These are phyloP conservation scores for Eulemur coronatus DNA, from an alignment of 2,797 vertebrate species.

Conservation along the genomic window DNA sequence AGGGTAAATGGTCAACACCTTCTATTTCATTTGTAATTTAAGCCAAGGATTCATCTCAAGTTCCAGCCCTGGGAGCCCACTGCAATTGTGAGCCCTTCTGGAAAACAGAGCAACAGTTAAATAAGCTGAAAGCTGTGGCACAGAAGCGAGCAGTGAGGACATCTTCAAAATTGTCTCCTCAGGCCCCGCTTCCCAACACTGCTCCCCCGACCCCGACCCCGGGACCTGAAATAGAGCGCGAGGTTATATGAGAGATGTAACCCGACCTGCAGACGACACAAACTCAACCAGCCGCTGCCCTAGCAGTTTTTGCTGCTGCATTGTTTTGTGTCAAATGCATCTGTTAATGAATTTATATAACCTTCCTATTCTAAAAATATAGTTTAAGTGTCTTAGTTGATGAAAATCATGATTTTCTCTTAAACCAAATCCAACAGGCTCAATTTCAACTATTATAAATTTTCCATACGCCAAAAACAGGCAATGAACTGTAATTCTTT, in stretches of 20 bases:
- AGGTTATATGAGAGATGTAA: not conserved
- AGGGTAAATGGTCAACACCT: constrained; percentile 63
- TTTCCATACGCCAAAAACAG: constrained; percentile 79
- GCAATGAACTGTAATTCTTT: constrained; percentile 77
- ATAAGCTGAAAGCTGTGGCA: not conserved
- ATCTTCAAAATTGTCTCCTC: not conserved
- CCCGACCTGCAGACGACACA: not conserved
- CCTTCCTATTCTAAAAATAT: constrained; percentile 38
- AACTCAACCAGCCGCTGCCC: not conserved
- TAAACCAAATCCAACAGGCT: constrained; percentile 66
- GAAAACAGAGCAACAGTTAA: constrained; percentile 50
- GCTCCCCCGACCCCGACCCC: too few relatives aligned
- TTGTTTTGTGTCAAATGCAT: not conserved
- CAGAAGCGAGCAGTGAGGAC: not conserved
- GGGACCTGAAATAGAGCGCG: not conserved
- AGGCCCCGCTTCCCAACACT: not conserved
- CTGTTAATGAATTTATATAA: constrained; percentile 40
- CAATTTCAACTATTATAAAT: constrained; percentile 72
- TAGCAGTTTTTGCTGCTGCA: not conserved
- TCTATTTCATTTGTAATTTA: constrained; percentile 61
- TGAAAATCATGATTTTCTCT: constrained; percentile 74
- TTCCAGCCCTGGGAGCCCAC: not conserved
- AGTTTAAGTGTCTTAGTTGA: constrained; percentile 67
- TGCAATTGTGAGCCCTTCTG: constrained; percentile 8
- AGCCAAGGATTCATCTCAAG: constrained; percentile 59